A percentile compares a stretch with the other conserved stretches of the same genome.
phyloP scores from a whole-genome alignment of 2,888 invertebrate species.

The Holacanthella duospinosa region DNA sequence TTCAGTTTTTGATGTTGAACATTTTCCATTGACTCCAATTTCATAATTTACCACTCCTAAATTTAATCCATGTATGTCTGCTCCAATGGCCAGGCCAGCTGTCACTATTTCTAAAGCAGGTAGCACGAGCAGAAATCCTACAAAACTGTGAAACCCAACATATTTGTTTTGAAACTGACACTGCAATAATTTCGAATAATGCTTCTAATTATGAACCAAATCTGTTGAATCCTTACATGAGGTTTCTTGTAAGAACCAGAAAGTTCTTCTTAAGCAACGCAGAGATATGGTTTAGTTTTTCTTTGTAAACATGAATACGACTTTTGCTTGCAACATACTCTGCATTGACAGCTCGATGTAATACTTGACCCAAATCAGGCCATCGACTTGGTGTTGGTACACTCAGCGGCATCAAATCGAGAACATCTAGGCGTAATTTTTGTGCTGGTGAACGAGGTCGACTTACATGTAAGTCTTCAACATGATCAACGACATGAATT shows the following conservation, averaged over 20 bases:
- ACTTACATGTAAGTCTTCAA: too few relatives aligned
- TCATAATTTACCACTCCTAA: slow-evolving; percentile 75
- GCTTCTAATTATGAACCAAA: too few relatives aligned
- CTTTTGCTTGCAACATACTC: too few relatives aligned
- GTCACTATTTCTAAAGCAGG: slow-evolving; percentile 89
- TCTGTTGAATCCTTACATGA: background rate
- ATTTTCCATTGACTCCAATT: slow-evolving; percentile 16
- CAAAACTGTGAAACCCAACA: slow-evolving; percentile 48
- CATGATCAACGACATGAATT: background rate
- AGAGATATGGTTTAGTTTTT: too few relatives aligned
- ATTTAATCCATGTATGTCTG: slow-evolving; percentile 69
- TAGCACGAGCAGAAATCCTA: slow-evolving; percentile 60
- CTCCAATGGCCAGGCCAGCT: slow-evolving; percentile 80
- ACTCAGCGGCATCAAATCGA: background rate
- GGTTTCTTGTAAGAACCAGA: background rate
- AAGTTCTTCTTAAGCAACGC: background rate
- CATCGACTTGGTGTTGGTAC: background rate
- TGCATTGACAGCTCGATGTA: background rate
- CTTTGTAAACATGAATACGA: too few relatives aligned
- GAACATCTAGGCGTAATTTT: background rate
- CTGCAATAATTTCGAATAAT: background rate
- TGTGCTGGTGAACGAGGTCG: background rate
- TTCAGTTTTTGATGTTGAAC: background rate
- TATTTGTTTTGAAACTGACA: background rate
- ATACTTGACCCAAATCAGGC: background rate